Evolutionary conservation across 2,797 vertebrate species (phyloP), one percentile per base, ranked within the genome.

Genomic region (Bradypus variegatus): DNA sequence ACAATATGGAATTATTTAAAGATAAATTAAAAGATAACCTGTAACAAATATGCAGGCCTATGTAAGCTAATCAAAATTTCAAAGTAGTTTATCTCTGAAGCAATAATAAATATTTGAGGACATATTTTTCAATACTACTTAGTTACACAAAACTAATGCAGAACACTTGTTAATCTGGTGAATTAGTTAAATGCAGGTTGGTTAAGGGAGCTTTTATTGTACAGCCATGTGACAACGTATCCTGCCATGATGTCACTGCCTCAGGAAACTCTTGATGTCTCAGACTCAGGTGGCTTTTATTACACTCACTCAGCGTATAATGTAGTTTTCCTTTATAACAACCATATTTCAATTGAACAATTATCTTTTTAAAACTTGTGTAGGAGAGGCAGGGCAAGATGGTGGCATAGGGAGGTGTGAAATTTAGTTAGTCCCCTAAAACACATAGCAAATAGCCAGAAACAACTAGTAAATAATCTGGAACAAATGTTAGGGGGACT

Each of bases 1-100:
- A 91, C 73, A 67, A 94, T 62, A 23, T 50, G 7, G 29, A 87
- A 65, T 87, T 90, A 82, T 38, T 72, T 91, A 90, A 90, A 90
- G 48, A 81, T 78, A 75, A 91, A 86, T 84, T 48, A 84, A 55
- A 91, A 85, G 69, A 78, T 90, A 86, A 77, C 27, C 31, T 91
- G 23, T 16, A 86, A 81, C 38, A 88, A 95, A 79, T 76, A 94
- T 45, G 33, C 9, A 84, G 81, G 72, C 10, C 50, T 80, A 67
- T 2, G 67, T 75, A 80, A 88, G 29, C n/a, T 76, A 93, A 67
- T 73, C 19, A 16, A 25, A 27, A 92, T 79, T 80, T 92, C 25
- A 89, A 36, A 31, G 38, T 27, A 53, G 50, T 53, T 50, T 81
- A 75, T 31, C 60, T 93, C 81, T 70, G 48, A 80, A 91, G 60